Evolutionary conservation across 92 coral and sea anemone genomes (phyloP).

Genomic region (Pocillopora meandrina): DNA sequence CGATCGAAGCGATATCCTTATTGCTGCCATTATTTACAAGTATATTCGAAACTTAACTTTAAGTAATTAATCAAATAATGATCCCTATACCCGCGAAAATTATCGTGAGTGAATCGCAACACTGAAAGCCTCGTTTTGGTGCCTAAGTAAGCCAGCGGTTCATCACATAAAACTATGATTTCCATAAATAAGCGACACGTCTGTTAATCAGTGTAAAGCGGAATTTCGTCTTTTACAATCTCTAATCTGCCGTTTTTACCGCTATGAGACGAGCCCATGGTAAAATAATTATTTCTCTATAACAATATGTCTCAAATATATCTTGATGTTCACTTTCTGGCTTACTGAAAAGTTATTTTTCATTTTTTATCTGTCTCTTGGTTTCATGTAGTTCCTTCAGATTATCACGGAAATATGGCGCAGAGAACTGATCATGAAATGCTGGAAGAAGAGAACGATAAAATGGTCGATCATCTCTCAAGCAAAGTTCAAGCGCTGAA

Average conservation of each 20-base stretch:
- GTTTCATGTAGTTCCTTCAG: slow-evolving; percentile 36
- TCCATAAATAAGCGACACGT: slow-evolving; percentile 43
- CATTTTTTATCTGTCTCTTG: neutral
- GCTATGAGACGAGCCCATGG: slow-evolving; percentile 51
- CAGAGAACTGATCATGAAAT: slow-evolving; percentile 85
- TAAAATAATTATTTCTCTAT: neutral
- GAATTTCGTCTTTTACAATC: slow-evolving; percentile 11
- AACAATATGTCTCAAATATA: neutral
- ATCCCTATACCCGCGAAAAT: neutral
- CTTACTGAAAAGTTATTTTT: neutral
- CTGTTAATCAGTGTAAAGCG: neutral
- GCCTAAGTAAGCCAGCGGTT: slow-evolving; percentile 55
- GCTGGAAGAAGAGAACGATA: slow-evolving; percentile 93
- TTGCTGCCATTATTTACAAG: slow-evolving; percentile 20
- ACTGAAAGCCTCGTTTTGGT: slow-evolving; percentile 19
- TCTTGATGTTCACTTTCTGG: neutral
- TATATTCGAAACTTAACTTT: neutral
- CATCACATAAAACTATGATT: slow-evolving; percentile 15
- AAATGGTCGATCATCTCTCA: slow-evolving; percentile 74
- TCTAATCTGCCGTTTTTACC: slow-evolving; percentile 7
- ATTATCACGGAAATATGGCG: slow-evolving; percentile 60
- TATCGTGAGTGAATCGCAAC: too few relatives aligned
- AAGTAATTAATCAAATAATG: neutral
- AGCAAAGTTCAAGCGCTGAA: slow-evolving; percentile 94
- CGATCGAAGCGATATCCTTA: slow-evolving; percentile 27